Evolutionary conservation across 2,888 invertebrate genomes (phyloP), one percentile per base, ranked within the genome.

Genomic region (Phaonia tiefii): DNA sequence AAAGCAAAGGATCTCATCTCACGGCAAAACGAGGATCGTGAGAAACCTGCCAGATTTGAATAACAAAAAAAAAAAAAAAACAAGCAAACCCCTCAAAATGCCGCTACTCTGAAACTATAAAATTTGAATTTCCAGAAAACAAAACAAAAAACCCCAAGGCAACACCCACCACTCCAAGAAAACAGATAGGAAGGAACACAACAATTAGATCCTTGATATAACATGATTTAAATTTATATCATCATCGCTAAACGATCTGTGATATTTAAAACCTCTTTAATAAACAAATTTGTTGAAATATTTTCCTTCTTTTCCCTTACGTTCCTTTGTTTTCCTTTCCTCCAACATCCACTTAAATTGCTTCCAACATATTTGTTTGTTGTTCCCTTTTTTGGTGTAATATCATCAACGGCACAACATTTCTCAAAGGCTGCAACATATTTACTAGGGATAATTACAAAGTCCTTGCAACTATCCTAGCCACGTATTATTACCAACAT

Each of bases 11-110:
- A 71, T 69, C 67, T 63, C 8, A 31, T 3, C 3, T 31, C 31
- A 8, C 31, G 8, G 44, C 7, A 39, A 37, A 54, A 44, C 15
- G 67, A 72, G 77, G 81, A 81, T 81, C 81, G 81, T 81, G 81
- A 78, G 81, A 81, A 81, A 81, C 81, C 81, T 81, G 81, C 77
- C 60, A 67, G 63, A 75, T 63, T 81, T 63, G 31, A 70, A 60
- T 60, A 46, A 39, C 49, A 58, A 56, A 22, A 37, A 22, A 39
- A 49, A 54, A 73, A 42, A 20, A 25, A 46, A 63, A 44, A 67
- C 20, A 67, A 71, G 44, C 60, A 31, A 31, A n/a, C n/a, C n/a
- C n/a, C 15, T 73, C 4, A 22, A 75, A 74, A 56, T 69, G 67
- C 69, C 63, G 65, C 69, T 25, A 56, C 39, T 37, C 20, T 20